A percentile compares a stretch with the other conserved stretches of the same genome.
Evolutionary conservation across 2,888 invertebrate species (phyloP).

Genomic region (Drosophila engyochracea): DNA sequence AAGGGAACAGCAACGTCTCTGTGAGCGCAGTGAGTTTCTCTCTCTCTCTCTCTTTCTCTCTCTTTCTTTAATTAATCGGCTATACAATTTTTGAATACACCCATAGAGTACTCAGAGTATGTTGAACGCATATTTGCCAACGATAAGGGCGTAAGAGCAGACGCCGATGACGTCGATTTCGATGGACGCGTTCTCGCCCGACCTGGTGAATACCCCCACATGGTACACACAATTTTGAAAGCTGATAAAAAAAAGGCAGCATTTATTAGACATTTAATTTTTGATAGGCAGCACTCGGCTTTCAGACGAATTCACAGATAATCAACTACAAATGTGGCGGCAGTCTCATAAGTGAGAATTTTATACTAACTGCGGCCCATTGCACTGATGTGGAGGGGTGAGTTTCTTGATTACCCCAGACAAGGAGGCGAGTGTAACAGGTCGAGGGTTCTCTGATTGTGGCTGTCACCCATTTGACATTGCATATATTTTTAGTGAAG

Average conservation of each 20-base stretch:
- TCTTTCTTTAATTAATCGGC: not conserved
- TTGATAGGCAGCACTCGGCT: conserved; percentile 76
- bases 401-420: conserved; percentile 28
- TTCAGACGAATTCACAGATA: conserved; percentile 35
- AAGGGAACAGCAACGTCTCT: conserved; percentile 52
- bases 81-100: not conserved
- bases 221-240: conserved; percentile 67
- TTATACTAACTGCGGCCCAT: conserved; percentile 83
- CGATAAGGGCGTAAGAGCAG: conserved; percentile 69
- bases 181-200: conserved; percentile 81
- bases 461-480: conserved; percentile 7
- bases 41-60: not conserved
- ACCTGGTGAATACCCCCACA: conserved; percentile 84
- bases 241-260: conserved; percentile 14
- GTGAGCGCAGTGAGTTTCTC: conserved; percentile 72
- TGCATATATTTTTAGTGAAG: conserved; percentile 47
- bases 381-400: conserved; percentile 80
- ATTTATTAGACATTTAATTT: conserved; percentile 19
- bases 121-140: conserved; percentile 79
- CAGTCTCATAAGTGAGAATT: conserved; percentile 82
- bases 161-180: conserved; percentile 78
- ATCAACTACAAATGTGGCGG: conserved; percentile 84
- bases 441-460: not conserved
- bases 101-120: conserved; percentile 82
- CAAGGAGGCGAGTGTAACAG: not conserved